A percentile compares a stretch with the other conserved stretches of the same genome.
These are phyloP conservation scores for Alosa sapidissima DNA, from an alignment of 2,797 vertebrate genomes.

Conservation along the genomic window DNA sequence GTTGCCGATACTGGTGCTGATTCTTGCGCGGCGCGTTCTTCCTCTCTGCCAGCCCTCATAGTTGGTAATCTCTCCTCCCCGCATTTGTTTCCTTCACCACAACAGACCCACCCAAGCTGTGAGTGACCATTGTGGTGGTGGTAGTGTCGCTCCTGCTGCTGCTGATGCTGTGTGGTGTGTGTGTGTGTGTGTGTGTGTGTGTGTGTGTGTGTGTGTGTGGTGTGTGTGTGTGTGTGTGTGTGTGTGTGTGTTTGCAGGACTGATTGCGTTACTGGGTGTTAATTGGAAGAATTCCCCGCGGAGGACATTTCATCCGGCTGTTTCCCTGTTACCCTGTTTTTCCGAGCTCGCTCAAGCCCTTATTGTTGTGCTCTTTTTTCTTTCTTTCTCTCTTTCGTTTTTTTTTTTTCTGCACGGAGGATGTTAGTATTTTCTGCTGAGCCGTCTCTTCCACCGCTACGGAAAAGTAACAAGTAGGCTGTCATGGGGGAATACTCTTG, in stretches of 20 bases:
- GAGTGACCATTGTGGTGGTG: not conserved
- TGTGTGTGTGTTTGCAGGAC: slow-evolving; percentile 9
- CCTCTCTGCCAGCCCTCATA: not conserved
- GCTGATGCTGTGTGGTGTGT: not conserved
- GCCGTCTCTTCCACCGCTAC: not conserved
- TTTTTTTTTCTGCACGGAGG: slow-evolving; percentile 2
- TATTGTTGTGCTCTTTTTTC: not conserved
- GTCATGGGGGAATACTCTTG: slow-evolving; percentile 20
- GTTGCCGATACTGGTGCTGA: not conserved
- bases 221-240: slow-evolving; percentile 18
- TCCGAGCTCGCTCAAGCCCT: not conserved
- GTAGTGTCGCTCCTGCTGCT: not conserved
- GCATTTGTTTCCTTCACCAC: not conserved
- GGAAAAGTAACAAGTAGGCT: slow-evolving; percentile 14
- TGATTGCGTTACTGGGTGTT: slow-evolving; percentile 23
- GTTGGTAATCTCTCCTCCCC: not conserved
- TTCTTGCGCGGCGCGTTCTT: not conserved
- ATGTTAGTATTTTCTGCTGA: slow-evolving; percentile 23
- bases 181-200: slow-evolving; percentile 14
- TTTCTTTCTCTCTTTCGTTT: not conserved
- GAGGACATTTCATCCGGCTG: slow-evolving; percentile 8
- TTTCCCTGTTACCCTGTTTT: slow-evolving; percentile 11
- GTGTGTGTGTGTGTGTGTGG: slow-evolving; percentile 14
- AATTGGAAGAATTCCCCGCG: slow-evolving; percentile 6
- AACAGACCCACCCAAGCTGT: not conserved